These are phyloP conservation scores for Sandelia bainsii DNA, from an alignment of 2,797 vertebrate genomes.

Conservation along the genomic window DNA sequence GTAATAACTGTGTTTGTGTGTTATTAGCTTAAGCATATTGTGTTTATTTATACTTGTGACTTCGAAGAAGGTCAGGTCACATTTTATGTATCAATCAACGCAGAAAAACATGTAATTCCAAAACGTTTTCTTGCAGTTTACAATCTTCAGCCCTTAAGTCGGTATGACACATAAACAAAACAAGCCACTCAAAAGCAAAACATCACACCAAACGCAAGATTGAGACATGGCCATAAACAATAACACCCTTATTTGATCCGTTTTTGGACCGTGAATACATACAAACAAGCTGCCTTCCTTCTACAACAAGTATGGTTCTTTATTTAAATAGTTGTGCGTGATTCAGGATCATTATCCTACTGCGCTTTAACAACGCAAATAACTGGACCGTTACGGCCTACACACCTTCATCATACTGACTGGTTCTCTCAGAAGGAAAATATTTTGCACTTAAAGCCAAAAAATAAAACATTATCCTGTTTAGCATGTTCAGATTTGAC, in stretches of 20 bases:
- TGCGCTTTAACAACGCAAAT: slow-evolving; percentile 55
- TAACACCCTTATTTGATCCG: slow-evolving; percentile 36
- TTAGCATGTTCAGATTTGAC: slow-evolving; percentile 1
- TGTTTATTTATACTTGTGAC: background rate
- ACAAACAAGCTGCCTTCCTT: slow-evolving; percentile 55
- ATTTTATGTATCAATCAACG: background rate
- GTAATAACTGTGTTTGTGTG: no score
- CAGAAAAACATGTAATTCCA: background rate
- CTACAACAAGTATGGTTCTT: slow-evolving; percentile 28
- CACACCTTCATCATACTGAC: slow-evolving; percentile 14
- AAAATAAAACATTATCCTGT: background rate
- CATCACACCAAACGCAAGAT: slow-evolving; percentile 31
- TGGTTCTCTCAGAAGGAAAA: slow-evolving; percentile 15
- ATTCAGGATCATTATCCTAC: slow-evolving; percentile 54
- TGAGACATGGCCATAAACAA: slow-evolving; percentile 10
- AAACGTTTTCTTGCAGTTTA: background rate
- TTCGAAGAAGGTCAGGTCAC: background rate
- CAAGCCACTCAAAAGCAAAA: slow-evolving; percentile 15
- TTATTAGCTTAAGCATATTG: background rate
- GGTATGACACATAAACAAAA: slow-evolving; percentile 22
- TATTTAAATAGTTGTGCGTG: slow-evolving; percentile 67
- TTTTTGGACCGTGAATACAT: slow-evolving; percentile 31
- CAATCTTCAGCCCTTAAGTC: slow-evolving; percentile 30
- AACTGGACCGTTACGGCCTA: slow-evolving; percentile 38
- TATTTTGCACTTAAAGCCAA: slow-evolving; percentile 9